Percentiles rank a stretch among this genome's conserved stretches.
phyloP scores from a whole-genome alignment of 1,140 invertebrate genomes.

The Nomia melanderi region DNA sequence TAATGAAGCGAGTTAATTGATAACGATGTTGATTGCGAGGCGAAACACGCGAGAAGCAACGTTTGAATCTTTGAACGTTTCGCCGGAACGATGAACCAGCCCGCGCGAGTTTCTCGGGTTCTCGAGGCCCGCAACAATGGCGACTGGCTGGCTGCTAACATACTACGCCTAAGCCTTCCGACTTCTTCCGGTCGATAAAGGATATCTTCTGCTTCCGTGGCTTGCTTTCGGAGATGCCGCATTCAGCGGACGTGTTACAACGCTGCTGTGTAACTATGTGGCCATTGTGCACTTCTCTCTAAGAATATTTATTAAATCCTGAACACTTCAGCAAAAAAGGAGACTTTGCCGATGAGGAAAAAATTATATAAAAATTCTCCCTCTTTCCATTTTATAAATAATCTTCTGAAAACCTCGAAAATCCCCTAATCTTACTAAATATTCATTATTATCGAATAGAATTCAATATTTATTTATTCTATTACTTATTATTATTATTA shows the following conservation, averaged over 20 bases:
- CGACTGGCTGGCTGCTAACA: neutral
- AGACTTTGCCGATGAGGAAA: too few relatives aligned
- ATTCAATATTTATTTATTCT: too few relatives aligned
- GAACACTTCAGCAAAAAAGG: too few relatives aligned
- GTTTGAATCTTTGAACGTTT: neutral
- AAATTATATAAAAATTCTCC: too few relatives aligned
- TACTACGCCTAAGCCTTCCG: neutral
- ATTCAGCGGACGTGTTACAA: constrained; percentile 5
- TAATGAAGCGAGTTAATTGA: neutral
- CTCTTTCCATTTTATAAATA: too few relatives aligned
- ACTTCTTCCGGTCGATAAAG: constrained; percentile 26
- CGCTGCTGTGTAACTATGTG: constrained; percentile 2
- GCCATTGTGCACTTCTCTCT: neutral
- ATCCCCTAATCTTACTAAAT: too few relatives aligned
- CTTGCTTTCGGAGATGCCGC: neutral
- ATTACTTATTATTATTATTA: too few relatives aligned
- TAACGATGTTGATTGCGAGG: neutral
- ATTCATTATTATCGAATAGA: too few relatives aligned
- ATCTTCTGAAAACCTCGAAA: too few relatives aligned
- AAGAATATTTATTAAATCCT: neutral
- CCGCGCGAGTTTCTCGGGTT: constrained; percentile 1
- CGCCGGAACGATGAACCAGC: neutral
- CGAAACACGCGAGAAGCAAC: neutral
- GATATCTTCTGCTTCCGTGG: constrained; percentile 15
- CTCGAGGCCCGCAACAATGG: neutral